phyloP scores from a whole-genome alignment of 2,113 vertebrate genomes.

The Thunnus thynnus region DNA sequence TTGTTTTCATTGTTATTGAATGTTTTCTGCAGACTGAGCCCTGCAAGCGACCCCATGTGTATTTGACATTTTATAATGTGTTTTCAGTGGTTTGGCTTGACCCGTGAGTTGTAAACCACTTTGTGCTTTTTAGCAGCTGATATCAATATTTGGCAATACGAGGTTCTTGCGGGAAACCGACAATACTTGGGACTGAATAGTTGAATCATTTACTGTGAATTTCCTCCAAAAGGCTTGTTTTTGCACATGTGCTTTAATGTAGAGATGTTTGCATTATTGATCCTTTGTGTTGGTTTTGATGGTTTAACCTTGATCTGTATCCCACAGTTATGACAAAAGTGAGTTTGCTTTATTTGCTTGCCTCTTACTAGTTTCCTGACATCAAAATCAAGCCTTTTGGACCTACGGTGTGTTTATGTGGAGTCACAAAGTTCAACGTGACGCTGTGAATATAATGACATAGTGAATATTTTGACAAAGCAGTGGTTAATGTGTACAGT shows the following conservation, averaged over 20 bases:
- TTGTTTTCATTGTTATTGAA: background rate
- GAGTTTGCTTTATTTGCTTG: too few relatives aligned
- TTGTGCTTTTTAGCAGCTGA: slow-evolving; percentile 39
- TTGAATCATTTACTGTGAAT: slow-evolving; percentile 21
- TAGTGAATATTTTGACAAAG: slow-evolving; percentile 67
- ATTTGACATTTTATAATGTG: slow-evolving; percentile 31
- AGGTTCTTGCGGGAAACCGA: slow-evolving; percentile 34
- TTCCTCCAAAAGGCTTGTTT: background rate
- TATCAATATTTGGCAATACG: slow-evolving; percentile 40
- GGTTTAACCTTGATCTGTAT: slow-evolving; percentile 1
- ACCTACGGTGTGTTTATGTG: slow-evolving; percentile 3
- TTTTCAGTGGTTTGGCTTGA: slow-evolving; percentile 42
- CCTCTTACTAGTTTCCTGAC: slow-evolving; percentile 7
- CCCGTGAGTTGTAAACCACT: slow-evolving; percentile 24
- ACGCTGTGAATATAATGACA: slow-evolving; percentile 1
- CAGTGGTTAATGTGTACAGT: slow-evolving; percentile 71
- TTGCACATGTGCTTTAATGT: too few relatives aligned
- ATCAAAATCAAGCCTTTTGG: background rate
- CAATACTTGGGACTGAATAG: slow-evolving; percentile 20
- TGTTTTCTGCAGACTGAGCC: slow-evolving; percentile 18
- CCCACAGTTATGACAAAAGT: slow-evolving; percentile 3
- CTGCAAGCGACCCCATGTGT: slow-evolving; percentile 4
- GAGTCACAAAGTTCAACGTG: slow-evolving; percentile 29
- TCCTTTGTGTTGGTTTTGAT: slow-evolving; percentile 5
- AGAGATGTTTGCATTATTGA: slow-evolving; percentile 14